Evolutionary conservation across 1,140 invertebrate genomes (phyloP), one percentile per base, ranked within the genome.

Genomic region (Cecropterus lyciades): DNA sequence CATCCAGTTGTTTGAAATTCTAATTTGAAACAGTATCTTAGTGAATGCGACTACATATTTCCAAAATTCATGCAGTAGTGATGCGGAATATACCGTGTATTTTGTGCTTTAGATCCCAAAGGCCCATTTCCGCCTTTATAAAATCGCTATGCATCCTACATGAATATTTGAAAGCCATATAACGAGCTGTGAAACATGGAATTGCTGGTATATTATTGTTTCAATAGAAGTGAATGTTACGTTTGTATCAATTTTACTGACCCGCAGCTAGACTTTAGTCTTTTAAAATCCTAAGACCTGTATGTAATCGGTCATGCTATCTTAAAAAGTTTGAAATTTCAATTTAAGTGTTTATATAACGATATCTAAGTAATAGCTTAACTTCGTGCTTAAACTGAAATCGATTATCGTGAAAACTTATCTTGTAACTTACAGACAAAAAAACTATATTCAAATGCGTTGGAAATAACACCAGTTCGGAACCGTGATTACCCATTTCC

Each of bases 111-210:
- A 52, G 24, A 20, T 52, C 53, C 53, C 53, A 56, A 27, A 56
- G 53, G 53, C 53, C 53, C 37, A 56, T 56, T 56, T 42, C 40
- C 55, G 13, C 17, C 40, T 57, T n/a, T 46, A 43, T 27, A 57
- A 24, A 9, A 57, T 24, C n/a, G 14, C 27, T 16, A 53, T 49
- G 43, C 43, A 1, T 49, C 10, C 3, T 49, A 24, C 20, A 57
- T 57, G 55, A 45, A 45, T 57, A 57, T 57, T 45, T 57, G 40
- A 27, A 45, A 57, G 17, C 51, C 4, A 53, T 30, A 33, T 37
- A 3, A 37, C 51, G 30, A 53, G 20, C 20, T 51, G 20, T 27
- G 16, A 49, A 20, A 13, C 20, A 27, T 13, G n/a, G 20, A 6
- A 13, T 14, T 27, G 20, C 20, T 17, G 40, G 13, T 43, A 14